Conservation (phyloP, 1,140 invertebrate species). For the Melanaphis sacchari region DNA sequence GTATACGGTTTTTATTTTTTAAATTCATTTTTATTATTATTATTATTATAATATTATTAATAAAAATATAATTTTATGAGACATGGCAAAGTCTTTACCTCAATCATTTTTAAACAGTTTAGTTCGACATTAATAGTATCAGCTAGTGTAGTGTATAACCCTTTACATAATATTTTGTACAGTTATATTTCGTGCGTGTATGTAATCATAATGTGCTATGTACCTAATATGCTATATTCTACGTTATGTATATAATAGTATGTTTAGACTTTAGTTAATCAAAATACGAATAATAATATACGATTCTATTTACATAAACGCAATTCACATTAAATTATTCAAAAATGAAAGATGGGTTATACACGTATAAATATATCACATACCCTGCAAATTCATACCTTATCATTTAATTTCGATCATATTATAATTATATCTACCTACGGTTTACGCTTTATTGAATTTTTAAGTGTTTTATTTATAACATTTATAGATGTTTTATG, state of each 20-base stretch:
- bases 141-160: neutral
- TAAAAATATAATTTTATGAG: neutral
- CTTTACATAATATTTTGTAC: neutral
- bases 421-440: neutral
- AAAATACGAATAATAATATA: neutral
- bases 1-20: constrained; percentile 3
- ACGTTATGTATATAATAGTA: neutral
- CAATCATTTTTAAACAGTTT: neutral
- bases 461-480: neutral
- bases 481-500: neutral
- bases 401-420: neutral
- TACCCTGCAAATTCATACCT: no score
- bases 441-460: neutral
- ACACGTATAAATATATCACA: neutral
- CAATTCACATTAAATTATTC: neutral
- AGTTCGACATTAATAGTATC: neutral
- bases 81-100: neutral
- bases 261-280: neutral
- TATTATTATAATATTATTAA: neutral
- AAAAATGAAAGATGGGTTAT: neutral
- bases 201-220: neutral
- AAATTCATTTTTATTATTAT: neutral
- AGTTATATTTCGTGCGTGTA: neutral
- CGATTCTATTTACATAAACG: neutral
- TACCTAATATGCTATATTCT: no score